Base-by-base conservation (phyloP, 2,797 vertebrate species). In the Gorsachius magnificus region DNA sequence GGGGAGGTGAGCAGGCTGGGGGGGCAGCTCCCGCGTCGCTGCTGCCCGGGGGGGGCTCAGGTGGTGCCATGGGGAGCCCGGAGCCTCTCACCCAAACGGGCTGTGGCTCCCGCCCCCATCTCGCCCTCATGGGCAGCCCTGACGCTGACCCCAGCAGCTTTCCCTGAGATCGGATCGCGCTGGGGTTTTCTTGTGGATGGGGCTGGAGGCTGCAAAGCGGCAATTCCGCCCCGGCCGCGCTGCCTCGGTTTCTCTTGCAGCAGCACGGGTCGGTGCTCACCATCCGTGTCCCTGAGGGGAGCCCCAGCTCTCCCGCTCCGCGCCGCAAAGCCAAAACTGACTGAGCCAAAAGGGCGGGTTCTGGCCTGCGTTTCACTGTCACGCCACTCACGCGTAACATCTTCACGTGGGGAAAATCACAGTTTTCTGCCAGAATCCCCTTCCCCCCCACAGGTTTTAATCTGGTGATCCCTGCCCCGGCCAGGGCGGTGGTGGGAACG, bases 191-290 rank as follows among this genome's bases (percentile, higher is more conserved):
- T 22, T 24, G n/a, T 4, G 0, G 21, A 8, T 26, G 16, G 26
- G 26, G 22, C 46, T 43, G 65, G 65, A 74, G 75, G 43, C 58
- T 83, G 46, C 6, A 3, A 15, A n/a, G 43, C 11, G 0, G 43
- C 29, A 1, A 15, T 75, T n/a, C 24, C 54, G 36, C n/a, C 58
- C 0, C 6, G 38, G 36, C 54, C 20, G 2, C 1, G 2, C 41
- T 69, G 56, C 69, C 45, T 28, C 5, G 2, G 28, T 35, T 76
- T 84, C 33, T 16, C 54, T 76, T 1, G 16, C 63, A 45, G 63
- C 63, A 35, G 75, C 54, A 66, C 2, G 6, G 46, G 66, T 93
- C 14, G 5, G 28, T 26, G 64, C 31, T 78, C 24, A 5, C 24
- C 15, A 54, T 35, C 11, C 24, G 25, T 35, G n/a, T 35, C 20